Evolutionary conservation across 2,888 invertebrate species (phyloP).

Genomic region (Lydus trimaculatus): DNA sequence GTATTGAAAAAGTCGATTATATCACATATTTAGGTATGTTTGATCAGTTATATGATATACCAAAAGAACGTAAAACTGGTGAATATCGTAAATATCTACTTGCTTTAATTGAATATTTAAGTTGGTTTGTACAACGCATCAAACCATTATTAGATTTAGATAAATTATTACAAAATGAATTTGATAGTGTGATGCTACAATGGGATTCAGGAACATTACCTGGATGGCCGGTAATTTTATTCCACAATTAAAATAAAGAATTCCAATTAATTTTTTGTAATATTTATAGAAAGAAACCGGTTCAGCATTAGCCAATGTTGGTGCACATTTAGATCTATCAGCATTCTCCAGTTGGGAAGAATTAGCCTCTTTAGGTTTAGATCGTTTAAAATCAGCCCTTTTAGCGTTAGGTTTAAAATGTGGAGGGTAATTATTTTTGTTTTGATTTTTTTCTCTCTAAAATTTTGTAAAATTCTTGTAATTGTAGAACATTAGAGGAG

Average conservation of each 20-base stretch:
- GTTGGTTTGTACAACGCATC: slow-evolving; percentile 81
- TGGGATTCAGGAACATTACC: slow-evolving; percentile 92
- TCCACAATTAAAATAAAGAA: slow-evolving; percentile 10
- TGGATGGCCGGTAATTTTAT: slow-evolving; percentile 83
- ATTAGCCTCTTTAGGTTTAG: slow-evolving; percentile 94
- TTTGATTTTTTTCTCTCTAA: not conserved
- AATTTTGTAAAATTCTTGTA: not conserved
- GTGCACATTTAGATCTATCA: slow-evolving; percentile 97
- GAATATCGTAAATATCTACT: slow-evolving; percentile 88
- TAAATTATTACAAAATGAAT: slow-evolving; percentile 78
- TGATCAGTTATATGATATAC: slow-evolving; percentile 95
- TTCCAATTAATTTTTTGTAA: not conserved
- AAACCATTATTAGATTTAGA: slow-evolving; percentile 87
- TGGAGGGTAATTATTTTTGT: slow-evolving; percentile 73
- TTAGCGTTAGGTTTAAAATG: slow-evolving; percentile 98
- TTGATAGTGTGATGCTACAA: slow-evolving; percentile 81
- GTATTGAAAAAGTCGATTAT: slow-evolving; percentile 96
- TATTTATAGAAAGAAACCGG: slow-evolving; percentile 84
- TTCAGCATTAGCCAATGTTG: slow-evolving; percentile 91
- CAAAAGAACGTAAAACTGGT: slow-evolving; percentile 88
- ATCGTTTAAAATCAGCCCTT: slow-evolving; percentile 95
- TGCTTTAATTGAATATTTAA: slow-evolving; percentile 83
- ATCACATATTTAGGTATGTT: slow-evolving; percentile 93
- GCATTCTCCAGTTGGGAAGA: slow-evolving; percentile 98
- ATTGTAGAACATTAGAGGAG: slow-evolving; percentile 85